These are phyloP conservation scores for Zosterops pallidus DNA, from an alignment of 2,113 vertebrate genomes.

Conservation along the genomic window DNA sequence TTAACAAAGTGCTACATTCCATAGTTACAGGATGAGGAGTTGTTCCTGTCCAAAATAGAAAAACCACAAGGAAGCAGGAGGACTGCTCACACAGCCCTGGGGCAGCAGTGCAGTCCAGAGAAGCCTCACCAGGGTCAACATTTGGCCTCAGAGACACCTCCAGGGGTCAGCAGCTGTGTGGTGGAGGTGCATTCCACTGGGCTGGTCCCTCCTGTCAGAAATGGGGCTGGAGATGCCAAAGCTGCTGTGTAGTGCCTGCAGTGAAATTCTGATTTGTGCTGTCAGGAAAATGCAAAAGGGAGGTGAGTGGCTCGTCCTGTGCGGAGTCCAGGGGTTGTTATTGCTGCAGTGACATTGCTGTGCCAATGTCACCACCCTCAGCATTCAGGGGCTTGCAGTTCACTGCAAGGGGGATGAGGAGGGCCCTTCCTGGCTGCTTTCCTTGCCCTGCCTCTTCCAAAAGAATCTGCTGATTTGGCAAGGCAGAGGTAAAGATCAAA, in stretches of 20 bases:
- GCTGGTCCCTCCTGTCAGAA: neutral
- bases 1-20: conserved; percentile 59
- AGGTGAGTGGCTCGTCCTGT: neutral
- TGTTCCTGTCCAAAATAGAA: neutral
- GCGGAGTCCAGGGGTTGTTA: neutral
- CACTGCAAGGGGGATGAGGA: neutral
- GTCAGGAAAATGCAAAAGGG: neutral
- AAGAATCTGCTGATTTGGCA: neutral
- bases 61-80: conserved; percentile 8
- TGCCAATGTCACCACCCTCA: neutral
- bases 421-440: neutral
- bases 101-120: neutral
- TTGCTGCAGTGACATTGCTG: neutral
- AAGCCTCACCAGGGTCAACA: neutral
- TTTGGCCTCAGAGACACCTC: neutral
- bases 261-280: neutral
- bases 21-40: conserved; percentile 19
- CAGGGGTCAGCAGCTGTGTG: neutral
- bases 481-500: neutral
- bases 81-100: neutral
- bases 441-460: neutral
- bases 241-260: neutral
- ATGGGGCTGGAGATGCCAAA: neutral
- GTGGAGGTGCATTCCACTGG: neutral
- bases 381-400: neutral